A percentile compares a stretch with the other conserved stretches of the same genome.
Conservation (phyloP, 2,113 vertebrate species). For the Fregata magnificens region DNA sequence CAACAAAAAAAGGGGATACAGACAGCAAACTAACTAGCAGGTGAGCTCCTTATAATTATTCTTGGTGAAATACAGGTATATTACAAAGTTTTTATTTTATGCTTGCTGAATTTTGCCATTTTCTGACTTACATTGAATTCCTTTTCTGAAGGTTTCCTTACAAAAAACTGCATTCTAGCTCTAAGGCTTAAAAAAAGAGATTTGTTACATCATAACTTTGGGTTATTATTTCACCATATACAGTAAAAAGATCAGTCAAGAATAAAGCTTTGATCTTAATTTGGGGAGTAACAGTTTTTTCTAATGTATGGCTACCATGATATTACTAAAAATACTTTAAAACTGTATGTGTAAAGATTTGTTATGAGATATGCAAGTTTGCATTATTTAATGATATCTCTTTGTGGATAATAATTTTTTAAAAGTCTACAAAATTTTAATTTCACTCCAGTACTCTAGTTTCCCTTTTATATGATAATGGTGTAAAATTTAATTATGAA, state of each 20-base stretch:
- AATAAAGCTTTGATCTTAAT: background rate
- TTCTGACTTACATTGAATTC: background rate
- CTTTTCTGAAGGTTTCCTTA: background rate
- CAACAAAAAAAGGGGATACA: background rate
- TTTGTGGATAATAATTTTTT: background rate
- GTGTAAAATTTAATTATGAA: background rate
- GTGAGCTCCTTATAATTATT: background rate
- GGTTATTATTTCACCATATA: background rate
- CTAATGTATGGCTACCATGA: background rate
- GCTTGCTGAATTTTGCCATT: background rate
- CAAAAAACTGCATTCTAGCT: background rate
- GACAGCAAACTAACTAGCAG: background rate
- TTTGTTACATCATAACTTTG: background rate
- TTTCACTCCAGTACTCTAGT: background rate
- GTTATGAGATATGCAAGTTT: background rate
- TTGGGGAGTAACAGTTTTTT: background rate
- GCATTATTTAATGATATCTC: background rate
- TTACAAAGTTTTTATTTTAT: background rate
- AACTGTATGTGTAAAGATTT: background rate
- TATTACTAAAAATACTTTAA: background rate
- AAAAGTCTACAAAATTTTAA: background rate
- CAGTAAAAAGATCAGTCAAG: background rate
- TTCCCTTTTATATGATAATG: background rate
- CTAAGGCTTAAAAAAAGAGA: background rate
- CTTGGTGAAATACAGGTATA: background rate